A percentile compares a stretch with the other conserved stretches of the same genome.
Evolutionary conservation across 2,113 vertebrate genomes (phyloP).

Genomic region (Glaucidium brasilianum): DNA sequence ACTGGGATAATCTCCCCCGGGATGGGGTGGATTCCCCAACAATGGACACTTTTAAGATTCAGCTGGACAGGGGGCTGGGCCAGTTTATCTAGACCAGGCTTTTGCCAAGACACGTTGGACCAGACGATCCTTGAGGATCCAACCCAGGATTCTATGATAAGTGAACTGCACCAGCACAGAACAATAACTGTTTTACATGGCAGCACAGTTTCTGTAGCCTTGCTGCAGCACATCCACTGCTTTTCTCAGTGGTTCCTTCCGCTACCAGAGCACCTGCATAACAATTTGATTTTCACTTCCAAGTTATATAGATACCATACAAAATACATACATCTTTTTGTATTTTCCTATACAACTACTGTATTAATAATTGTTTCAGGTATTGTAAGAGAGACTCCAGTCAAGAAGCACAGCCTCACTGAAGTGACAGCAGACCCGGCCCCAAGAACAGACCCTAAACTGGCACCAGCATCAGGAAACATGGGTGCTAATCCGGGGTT

Average conservation of each 20-base stretch:
- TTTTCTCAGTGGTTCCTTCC: neutral
- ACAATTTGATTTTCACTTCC: neutral
- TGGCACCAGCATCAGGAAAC: neutral
- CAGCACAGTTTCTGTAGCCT: neutral
- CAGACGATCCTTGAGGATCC: too few species aligned
- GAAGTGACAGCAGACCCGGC: neutral
- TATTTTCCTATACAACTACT: neutral
- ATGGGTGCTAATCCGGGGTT: accelerated
- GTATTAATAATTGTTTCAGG: neutral
- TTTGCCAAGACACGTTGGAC: too few species aligned
- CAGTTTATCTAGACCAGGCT: too few species aligned
- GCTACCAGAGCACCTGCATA: neutral
- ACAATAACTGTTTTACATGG: slow-evolving; percentile 27
- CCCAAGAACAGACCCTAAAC: neutral
- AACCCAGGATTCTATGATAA: too few species aligned
- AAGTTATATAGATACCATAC: neutral
- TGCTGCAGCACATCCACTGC: neutral
- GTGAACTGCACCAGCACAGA: neutral
- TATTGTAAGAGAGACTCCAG: neutral
- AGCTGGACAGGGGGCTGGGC: too few species aligned
- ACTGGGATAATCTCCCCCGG: too few species aligned
- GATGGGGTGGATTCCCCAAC: too few species aligned
- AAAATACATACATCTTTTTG: neutral
- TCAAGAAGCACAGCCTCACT: neutral
- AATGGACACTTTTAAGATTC: too few species aligned